Base-by-base conservation (phyloP, 2,888 invertebrate species). In the Hirtodrosophila cameraria region DNA sequence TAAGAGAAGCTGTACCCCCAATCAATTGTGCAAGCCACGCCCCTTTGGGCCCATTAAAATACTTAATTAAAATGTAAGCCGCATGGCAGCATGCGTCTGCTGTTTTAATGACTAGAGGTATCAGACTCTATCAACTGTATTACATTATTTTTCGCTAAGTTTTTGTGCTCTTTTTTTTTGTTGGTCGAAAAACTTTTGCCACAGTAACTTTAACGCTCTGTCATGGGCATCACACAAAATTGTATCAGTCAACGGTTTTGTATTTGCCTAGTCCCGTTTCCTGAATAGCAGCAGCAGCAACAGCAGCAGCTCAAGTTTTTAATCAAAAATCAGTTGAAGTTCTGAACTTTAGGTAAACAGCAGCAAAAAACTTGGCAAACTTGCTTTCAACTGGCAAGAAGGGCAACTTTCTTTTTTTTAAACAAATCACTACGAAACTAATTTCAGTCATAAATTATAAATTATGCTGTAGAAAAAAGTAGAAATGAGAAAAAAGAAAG, bases 311-410 rank as follows among this genome's bases (percentile, higher is more conserved):
- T 39, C 60, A 75, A 66, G 41, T 70, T 84, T n/a, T 79, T 74
- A 84, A 79, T 79, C 85, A 79, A 74, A 84, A 77, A 67, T 84
- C 70, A 62, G 70, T 74, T 61, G 50, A 77, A 78, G 81, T 39
- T 84, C 66, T 50, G 6, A n/a, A 28, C 18, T 36, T 49, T 53
- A 13, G 33, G 11, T 49, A 48, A 48, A 39, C 52, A 66, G 53
- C 27, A 16, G 27, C 8, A 15, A 28, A 61, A 52, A 15, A 18
- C 20, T 45, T 25, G 41, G 11, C 35, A 25, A 49, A 41, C 30
- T 43, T 60, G 23, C 11, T 11, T 18, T 3, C 18, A 18, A 18
- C 1, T 9, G 28, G 1, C 16, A 12, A 48, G 12, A 7, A 12
- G 11, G 1, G 2, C 3, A 18, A 18, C 18, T 4, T 4, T n/a